These are phyloP conservation scores for Rallus crepitans DNA, from an alignment of 2,797 vertebrate species.

Conservation along the genomic window DNA sequence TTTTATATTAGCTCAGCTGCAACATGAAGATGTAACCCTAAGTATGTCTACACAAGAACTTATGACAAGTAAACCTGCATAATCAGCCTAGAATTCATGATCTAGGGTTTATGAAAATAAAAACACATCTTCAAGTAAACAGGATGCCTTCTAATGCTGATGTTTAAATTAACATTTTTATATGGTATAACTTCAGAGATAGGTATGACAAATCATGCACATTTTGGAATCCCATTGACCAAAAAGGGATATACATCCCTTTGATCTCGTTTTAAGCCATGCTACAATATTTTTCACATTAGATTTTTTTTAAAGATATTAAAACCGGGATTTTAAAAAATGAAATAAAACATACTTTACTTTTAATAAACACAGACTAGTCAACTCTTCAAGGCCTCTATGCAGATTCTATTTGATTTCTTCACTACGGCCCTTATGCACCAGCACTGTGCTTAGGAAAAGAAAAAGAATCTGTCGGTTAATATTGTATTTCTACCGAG, in stretches of 20 bases:
- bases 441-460: neutral
- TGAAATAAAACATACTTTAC: neutral
- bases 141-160: neutral
- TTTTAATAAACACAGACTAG: neutral
- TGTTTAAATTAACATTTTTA: neutral
- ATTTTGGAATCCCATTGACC: neutral
- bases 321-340: neutral
- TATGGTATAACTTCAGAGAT: neutral
- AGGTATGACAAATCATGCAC: neutral
- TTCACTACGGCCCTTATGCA: neutral
- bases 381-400: neutral
- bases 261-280: neutral
- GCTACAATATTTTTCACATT: neutral
- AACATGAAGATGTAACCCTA: neutral
- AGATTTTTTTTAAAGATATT: neutral
- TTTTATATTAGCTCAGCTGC: neutral
- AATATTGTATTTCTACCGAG: neutral
- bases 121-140: neutral
- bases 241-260: neutral
- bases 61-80: neutral
- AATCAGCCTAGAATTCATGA: neutral
- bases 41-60: neutral
- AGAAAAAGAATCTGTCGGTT: neutral
- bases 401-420: neutral
- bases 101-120: neutral